Percentiles rank a stretch among this genome's conserved stretches.
Evolutionary conservation across 1,140 invertebrate genomes (phyloP).

Genomic region (Trichomalopsis sarcophagae): DNA sequence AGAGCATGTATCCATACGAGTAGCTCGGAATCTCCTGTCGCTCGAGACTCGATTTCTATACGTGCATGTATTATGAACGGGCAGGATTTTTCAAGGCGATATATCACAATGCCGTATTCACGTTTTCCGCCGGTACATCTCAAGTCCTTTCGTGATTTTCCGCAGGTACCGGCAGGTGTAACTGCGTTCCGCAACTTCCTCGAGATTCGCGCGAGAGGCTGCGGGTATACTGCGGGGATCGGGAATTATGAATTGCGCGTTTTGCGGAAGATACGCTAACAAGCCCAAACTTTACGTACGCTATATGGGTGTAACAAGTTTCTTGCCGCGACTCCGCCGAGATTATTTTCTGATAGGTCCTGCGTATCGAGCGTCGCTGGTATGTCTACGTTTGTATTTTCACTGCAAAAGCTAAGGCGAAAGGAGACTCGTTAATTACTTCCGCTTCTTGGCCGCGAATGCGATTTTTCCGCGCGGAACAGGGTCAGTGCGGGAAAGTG

Average conservation of each 20-base stretch:
- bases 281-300: neutral
- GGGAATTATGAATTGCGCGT: too few relatives aligned
- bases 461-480: neutral
- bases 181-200: too few relatives aligned
- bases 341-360: neutral
- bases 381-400: too few relatives aligned
- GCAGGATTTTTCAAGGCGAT: too few relatives aligned
- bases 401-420: too few relatives aligned
- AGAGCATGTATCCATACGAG: too few relatives aligned
- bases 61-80: too few relatives aligned
- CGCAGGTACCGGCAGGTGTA: neutral
- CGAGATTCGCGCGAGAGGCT: too few relatives aligned
- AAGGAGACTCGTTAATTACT: neutral
- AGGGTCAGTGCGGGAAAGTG: neutral
- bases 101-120: neutral
- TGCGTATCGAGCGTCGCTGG: neutral
- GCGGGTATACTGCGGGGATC: too few relatives aligned
- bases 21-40: too few relatives aligned
- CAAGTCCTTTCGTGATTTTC: neutral
- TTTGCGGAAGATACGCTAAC: neutral
- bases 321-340: neutral
- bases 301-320: too few relatives aligned
- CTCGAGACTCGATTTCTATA: too few relatives aligned
- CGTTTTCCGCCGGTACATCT: neutral
- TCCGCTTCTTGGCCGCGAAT: slow-evolving; percentile 1